Base-by-base conservation (phyloP, 2,888 invertebrate genomes). In the Subacronicta megacephala region DNA sequence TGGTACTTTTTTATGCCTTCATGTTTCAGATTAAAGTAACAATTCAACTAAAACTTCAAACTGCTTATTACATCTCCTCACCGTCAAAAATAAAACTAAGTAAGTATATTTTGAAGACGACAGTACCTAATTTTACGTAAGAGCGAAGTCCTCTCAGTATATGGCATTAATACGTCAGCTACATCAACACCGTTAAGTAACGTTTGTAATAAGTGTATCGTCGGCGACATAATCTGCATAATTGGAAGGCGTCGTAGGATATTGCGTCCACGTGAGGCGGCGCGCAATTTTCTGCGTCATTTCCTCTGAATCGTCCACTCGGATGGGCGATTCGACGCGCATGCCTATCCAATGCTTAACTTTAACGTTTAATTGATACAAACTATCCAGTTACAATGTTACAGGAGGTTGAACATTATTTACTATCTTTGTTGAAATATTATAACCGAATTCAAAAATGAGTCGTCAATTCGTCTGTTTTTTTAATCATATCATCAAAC, bases 231-330 rank as follows among this genome's bases (percentile, higher is more conserved):
- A 92, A 93, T 94, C 93, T 93, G 88, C 93, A 94, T 94, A 93
- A 94, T 93, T 93, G 93, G 88, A 87, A 90, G 85, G 88, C 88
- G 87, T 90, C 85, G 86, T 87, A 90, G 92, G 92, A 93, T 92
- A 93, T 93, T 91, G 88, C 90, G 90, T 92, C 90, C 92, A 92
- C 84, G 89, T 90, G 90, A 89, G 89, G 85, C 85, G 85, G 86
- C 82, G 86, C 82, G 90, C 93, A 94, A 94, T 94, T 94, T 94
- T 94, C 93, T 88, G 90, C 91, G 90, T 92, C 93, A 93, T 94
- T 93, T 93, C 93, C 93, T 88, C 75, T 59, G 83, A 88, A 88
- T 87, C 89, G 90, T 84, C 87, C 88, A 83, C 83, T 83, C 83
- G 79, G 83, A 84, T 84, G 80, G 83, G 66, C 75, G 77, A 85